A percentile compares a stretch with the other conserved stretches of the same genome.
Evolutionary conservation across 1,140 invertebrate species (phyloP).

Genomic region (Belonocnema kinseyi): DNA sequence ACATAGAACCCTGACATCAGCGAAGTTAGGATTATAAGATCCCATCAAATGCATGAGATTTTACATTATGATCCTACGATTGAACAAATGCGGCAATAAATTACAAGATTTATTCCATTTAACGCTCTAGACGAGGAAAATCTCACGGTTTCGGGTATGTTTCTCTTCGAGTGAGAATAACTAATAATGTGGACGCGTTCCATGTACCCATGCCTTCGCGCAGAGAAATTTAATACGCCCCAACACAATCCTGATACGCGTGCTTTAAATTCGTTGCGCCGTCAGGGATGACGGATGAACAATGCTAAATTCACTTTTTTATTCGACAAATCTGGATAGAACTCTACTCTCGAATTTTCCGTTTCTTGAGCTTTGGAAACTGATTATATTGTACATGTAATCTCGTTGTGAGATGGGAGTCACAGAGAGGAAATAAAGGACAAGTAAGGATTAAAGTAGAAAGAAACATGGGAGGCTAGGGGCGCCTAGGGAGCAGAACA

Average conservation of each 20-base stretch:
- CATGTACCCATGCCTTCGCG: conserved; percentile 59
- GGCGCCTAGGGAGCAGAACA: conserved; percentile 44
- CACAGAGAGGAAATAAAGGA: background rate
- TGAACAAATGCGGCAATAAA: background rate
- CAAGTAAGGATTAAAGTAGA: conserved; percentile 2
- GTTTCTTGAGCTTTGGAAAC: too few species aligned
- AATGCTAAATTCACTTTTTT: conserved; percentile 16
- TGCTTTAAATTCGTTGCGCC: conserved; percentile 60
- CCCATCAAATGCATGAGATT: too few species aligned
- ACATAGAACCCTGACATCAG: too few species aligned
- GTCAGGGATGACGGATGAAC: conserved; percentile 50
- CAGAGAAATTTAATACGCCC: conserved; percentile 57
- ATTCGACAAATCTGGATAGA: background rate
- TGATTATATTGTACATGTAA: too few species aligned
- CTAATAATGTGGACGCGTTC: conserved; percentile 43
- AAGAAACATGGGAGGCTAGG: conserved; percentile 36
- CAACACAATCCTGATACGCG: conserved; percentile 60
- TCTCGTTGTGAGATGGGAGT: too few species aligned
- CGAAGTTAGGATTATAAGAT: too few species aligned
- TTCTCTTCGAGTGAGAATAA: background rate
- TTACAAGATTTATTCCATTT: background rate
- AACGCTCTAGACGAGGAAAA: background rate
- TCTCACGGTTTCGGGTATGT: background rate
- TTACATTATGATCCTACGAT: background rate
- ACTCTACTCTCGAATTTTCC: too few species aligned